phyloP scores from a whole-genome alignment of 2,113 vertebrate species.

The Ardeotis arabs region DNA sequence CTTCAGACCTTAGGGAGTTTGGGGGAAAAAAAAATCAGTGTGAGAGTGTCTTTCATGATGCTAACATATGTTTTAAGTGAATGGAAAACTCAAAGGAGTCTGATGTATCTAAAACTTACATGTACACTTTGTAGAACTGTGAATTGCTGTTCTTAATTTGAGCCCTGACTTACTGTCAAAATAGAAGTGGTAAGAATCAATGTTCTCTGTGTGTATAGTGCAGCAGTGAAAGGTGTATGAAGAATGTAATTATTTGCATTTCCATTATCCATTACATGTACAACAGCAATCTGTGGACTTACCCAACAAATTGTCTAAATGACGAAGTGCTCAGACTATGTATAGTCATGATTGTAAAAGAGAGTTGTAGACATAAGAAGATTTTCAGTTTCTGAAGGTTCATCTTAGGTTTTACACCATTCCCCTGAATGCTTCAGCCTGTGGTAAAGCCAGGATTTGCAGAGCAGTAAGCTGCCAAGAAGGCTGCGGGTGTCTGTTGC shows the following conservation, averaged over 20 bases:
- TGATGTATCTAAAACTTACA: not conserved
- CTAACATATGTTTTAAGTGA: not conserved
- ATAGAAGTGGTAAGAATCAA: not conserved
- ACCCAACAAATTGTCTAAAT: not conserved
- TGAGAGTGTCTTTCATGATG: not conserved
- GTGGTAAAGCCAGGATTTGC: conserved; percentile 13
- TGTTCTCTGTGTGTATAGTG: not conserved
- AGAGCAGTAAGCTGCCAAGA: not conserved
- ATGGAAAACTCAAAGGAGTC: not conserved
- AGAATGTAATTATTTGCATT: not conserved
- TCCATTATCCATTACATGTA: not conserved
- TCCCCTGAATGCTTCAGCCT: not conserved
- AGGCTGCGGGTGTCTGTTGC: not conserved
- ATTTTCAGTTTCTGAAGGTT: conserved; percentile 24
- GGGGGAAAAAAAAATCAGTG: not conserved
- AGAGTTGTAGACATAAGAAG: not conserved
- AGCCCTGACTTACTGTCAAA: not conserved
- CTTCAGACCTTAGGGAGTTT: not conserved
- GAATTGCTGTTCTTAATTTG: not conserved
- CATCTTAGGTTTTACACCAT: conserved; percentile 3
- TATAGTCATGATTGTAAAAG: not conserved
- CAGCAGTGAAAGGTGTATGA: not conserved
- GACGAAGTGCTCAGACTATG: not conserved
- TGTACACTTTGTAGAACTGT: not conserved
- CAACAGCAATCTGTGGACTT: not conserved